Evolutionary conservation across 2,888 invertebrate species (phyloP).

Genomic region (Tenthredo distinguenda): DNA sequence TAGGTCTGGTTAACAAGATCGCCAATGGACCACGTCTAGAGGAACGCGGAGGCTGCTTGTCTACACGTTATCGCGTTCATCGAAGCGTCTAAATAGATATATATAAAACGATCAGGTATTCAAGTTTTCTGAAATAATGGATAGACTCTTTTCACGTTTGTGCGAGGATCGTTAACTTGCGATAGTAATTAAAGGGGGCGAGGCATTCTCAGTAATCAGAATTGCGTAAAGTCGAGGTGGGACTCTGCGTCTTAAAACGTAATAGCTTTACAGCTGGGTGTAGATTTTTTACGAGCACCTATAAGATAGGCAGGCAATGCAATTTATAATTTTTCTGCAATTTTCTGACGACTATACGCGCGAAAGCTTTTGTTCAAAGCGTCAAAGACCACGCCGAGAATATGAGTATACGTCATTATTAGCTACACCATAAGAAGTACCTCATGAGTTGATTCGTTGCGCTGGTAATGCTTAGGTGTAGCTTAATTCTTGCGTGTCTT

Average conservation of each 20-base stretch:
- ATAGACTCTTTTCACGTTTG: background rate
- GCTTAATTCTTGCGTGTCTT: background rate
- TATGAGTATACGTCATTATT: background rate
- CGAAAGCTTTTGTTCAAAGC: background rate
- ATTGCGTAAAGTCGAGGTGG: background rate
- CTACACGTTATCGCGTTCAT: background rate
- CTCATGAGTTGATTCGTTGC: background rate
- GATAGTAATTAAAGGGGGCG: background rate
- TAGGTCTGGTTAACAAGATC: conserved; percentile 41
- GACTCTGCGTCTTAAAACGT: background rate
- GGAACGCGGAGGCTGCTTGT: background rate
- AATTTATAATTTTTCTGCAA: background rate
- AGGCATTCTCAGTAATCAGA: background rate
- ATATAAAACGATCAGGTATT: background rate
- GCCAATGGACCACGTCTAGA: background rate
- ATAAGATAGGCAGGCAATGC: background rate
- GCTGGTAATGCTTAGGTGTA: background rate
- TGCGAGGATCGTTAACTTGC: background rate
- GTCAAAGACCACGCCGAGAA: background rate
- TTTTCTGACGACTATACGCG: background rate
- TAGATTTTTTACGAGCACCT: background rate
- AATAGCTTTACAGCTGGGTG: conserved; percentile 2
- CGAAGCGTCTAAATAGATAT: background rate
- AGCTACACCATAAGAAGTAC: background rate
- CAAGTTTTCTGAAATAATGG: background rate